Base-by-base conservation (phyloP, 2,113 vertebrate species). In the Motacilla tschutschensis region DNA sequence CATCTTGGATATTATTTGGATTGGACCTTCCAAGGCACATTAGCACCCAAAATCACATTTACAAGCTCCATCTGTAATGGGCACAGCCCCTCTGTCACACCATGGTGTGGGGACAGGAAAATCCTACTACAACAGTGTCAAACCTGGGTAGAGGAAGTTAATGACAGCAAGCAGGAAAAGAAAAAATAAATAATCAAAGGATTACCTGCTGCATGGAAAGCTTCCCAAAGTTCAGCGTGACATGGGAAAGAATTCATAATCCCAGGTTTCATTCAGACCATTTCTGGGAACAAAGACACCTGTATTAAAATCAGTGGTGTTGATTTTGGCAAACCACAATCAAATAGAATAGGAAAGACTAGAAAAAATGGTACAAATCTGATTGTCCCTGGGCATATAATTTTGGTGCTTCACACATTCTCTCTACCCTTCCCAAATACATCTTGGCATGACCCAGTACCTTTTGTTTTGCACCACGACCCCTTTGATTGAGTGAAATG, bases 221-320 rank as follows among this genome's bases (percentile, higher is more conserved):
- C 38, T 81, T 88, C 57, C 83, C 77, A 62, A 66, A 26, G 48
- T 79, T 91, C 63, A 26, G 25, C 33, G 53, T 8, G 44, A 79
- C 2, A 3, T 88, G 84, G 65, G 73, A 90, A 93, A 92, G 65
- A 92, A 72, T 54, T 78, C 48, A 41, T 69, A 79, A 90, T 63
- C 40, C 69, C 63, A 79, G 59, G 66, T 87, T 91, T 85, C 58
- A 63, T 89, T 92, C 79, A 79, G 58, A 63, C 17, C 26, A 31
- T 69, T 90, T 80, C 73, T 84, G 79, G 57, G 79, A 94, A 91
- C 84, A 93, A 95, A 92, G 51, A 9, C 62, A 91, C 90, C 86
- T 91, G 88, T 71, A 79, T 90, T 85, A 83, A 87, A 87, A 69
- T 41, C 54, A 36, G 22, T 2, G 28, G 6, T 87, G 91, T 85